Base-by-base conservation (phyloP, 2,797 vertebrate species). In the Chanos chanos region DNA sequence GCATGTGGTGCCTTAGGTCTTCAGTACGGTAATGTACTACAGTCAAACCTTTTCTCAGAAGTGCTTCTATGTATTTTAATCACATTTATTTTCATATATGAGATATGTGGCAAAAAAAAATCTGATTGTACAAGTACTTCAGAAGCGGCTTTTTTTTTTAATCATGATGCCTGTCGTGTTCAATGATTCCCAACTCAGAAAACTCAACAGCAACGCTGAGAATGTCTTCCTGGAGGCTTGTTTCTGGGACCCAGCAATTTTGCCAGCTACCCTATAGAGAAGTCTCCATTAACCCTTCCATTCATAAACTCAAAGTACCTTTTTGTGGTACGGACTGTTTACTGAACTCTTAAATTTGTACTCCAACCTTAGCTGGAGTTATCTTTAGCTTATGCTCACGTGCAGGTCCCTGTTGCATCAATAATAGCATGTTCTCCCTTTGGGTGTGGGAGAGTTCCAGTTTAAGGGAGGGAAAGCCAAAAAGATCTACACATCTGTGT, bases 271-370 rank as follows among this genome's bases (percentile, higher is more conserved):
- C 82, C 79, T 65, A 82, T 81, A 66, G 43, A 75, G 66, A 74
- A 79, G 87, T 81, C 81, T 80, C 83, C 64, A 43, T 86, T 85
- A 82, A 84, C 83, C 83, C 86, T 87, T 77, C 85, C 86, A 90
- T 91, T 90, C 90, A 89, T 90, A 86, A 87, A 88, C 85, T 80
- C 79, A 87, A 89, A 84, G 85, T 87, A 84, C 83, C 84, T 90
- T 74, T 91, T 91, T 90, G 90, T 85, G 89, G 90, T 90, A 80
- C 83, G 50, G 66, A 56, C 73, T 88, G 85, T 89, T 88, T 90
- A 89, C 88, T 88, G 85, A 88, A 90, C 88, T 86, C 86, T 89
- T 87, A 90, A 86, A 90, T 91, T 86, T 84, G 86, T 81, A 82
- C 83, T 77, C 85, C 83, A 79, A 82, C 76, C 81, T n/a, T 77